Percentiles rank a stretch among this genome's conserved stretches.
These are phyloP conservation scores for Brenthis hecate DNA, from an alignment of 2,888 invertebrate species.

Conservation along the genomic window DNA sequence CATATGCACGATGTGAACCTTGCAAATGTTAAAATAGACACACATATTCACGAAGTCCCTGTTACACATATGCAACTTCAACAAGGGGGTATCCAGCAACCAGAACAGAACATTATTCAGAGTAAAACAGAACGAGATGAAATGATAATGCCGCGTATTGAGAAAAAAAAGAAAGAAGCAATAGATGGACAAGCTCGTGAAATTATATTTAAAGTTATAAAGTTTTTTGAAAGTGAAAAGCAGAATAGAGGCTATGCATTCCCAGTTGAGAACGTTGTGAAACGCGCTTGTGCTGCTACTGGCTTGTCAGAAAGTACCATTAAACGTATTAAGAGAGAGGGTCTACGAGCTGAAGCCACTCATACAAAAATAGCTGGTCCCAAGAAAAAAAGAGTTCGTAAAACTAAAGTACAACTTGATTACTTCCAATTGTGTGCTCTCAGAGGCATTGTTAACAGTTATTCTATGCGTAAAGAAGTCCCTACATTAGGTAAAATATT, in stretches of 20 bases:
- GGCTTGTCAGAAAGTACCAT: slow-evolving; percentile 75
- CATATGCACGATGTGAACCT: slow-evolving; percentile 34
- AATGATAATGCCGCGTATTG: slow-evolving; percentile 53
- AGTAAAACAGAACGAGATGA: slow-evolving; percentile 38
- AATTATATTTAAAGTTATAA: slow-evolving; percentile 74
- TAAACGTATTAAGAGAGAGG: slow-evolving; percentile 73
- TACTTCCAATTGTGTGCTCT: slow-evolving; percentile 73
- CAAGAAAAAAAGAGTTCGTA: slow-evolving; percentile 71
- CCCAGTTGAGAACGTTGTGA: slow-evolving; percentile 75
- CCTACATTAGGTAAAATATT: slow-evolving; percentile 75
- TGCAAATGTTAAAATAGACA: slow-evolving; percentile 24
- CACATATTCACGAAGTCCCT: slow-evolving; percentile 31
- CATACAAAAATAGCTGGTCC: slow-evolving; percentile 75
- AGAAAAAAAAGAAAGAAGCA: slow-evolving; percentile 74
- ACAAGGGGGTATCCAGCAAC: slow-evolving; percentile 30
- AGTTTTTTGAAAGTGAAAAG: slow-evolving; percentile 78
- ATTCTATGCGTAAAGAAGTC: slow-evolving; percentile 69
- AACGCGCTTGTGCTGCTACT: slow-evolving; percentile 73
- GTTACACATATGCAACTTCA: slow-evolving; percentile 35
- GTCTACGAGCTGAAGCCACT: slow-evolving; percentile 69
- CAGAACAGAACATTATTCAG: slow-evolving; percentile 34
- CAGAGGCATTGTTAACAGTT: slow-evolving; percentile 71
- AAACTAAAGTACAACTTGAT: slow-evolving; percentile 74
- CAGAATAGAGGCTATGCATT: slow-evolving; percentile 74
- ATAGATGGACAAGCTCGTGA: slow-evolving; percentile 76